These are phyloP conservation scores for Apostichopus leukothele DNA, from an alignment of 53 echinoderm and acorn worm genomes.

Conservation along the genomic window DNA sequence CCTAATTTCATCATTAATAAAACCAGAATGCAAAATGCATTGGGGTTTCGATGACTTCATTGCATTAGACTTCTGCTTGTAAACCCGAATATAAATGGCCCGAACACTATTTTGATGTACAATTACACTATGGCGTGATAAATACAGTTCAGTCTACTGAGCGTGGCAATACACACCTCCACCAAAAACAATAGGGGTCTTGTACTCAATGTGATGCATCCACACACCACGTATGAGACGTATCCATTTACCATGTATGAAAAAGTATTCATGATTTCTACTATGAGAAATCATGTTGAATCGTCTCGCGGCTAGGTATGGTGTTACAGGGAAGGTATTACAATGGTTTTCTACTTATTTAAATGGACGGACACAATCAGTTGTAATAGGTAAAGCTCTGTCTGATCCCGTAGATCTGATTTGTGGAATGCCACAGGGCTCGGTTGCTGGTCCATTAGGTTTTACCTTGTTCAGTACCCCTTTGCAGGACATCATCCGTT, in stretches of 20 bases:
- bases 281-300: neutral
- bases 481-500: constrained; percentile 44
- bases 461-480: constrained; percentile 31
- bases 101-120: no score
- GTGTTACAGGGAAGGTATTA: neutral
- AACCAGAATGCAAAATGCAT: no score
- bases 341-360: constrained; percentile 11
- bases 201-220: no score
- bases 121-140: no score
- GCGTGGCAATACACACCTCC: neutral
- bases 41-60: no score
- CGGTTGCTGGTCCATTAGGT: neutral
- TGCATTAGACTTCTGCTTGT: no score
- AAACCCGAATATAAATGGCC: no score
- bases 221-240: no score
- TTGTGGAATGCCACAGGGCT: constrained; percentile 5
- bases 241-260: no score
- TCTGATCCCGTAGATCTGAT: neutral
- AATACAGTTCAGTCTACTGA: neutral
- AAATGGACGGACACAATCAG: constrained; percentile 18
- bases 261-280: neutral
- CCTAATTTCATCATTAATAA: no score
- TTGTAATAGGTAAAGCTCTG: constrained; percentile 17
- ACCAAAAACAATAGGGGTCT: neutral
- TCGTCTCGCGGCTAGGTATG: constrained; percentile 7